These are phyloP conservation scores for Elegia similella DNA, from an alignment of 2,888 invertebrate genomes.

Conservation along the genomic window DNA sequence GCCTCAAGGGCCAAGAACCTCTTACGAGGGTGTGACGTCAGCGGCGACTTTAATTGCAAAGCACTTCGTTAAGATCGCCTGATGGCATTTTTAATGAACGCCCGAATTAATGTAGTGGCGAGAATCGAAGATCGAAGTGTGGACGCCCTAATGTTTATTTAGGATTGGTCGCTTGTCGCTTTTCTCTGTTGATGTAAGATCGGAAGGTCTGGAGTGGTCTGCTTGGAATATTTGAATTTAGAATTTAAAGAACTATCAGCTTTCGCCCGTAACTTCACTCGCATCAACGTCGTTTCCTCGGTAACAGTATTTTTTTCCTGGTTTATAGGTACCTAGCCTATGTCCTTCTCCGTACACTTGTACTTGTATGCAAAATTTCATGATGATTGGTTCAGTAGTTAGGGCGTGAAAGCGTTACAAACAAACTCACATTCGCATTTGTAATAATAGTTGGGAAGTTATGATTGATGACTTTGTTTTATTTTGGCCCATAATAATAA, in stretches of 20 bases:
- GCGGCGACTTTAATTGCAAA: conserved; percentile 79
- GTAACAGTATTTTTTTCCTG: too few relatives aligned
- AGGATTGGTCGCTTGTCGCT: conserved; percentile 55
- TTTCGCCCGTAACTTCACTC: too few relatives aligned
- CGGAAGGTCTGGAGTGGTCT: neutral
- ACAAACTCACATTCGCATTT: too few relatives aligned
- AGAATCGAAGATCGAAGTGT: conserved; percentile 76
- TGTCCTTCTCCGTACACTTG: too few relatives aligned
- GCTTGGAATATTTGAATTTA: neutral
- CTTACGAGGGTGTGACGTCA: conserved; percentile 68
- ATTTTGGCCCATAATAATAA: too few relatives aligned
- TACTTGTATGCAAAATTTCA: too few relatives aligned
- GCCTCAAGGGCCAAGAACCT: conserved; percentile 50
- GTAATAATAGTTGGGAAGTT: too few relatives aligned
- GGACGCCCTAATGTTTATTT: conserved; percentile 69
- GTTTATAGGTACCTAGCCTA: too few relatives aligned
- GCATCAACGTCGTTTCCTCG: too few relatives aligned
- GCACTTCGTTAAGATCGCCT: conserved; percentile 79
- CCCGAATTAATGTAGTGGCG: conserved; percentile 80
- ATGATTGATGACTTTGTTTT: too few relatives aligned
- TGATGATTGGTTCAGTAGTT: too few relatives aligned
- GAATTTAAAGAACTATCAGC: neutral
- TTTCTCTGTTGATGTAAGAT: conserved; percentile 15
- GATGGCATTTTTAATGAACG: conserved; percentile 82
- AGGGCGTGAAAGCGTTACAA: too few relatives aligned